phyloP scores from a whole-genome alignment of 1,140 invertebrate genomes.

The Hyposmocoma kahamanoa region DNA sequence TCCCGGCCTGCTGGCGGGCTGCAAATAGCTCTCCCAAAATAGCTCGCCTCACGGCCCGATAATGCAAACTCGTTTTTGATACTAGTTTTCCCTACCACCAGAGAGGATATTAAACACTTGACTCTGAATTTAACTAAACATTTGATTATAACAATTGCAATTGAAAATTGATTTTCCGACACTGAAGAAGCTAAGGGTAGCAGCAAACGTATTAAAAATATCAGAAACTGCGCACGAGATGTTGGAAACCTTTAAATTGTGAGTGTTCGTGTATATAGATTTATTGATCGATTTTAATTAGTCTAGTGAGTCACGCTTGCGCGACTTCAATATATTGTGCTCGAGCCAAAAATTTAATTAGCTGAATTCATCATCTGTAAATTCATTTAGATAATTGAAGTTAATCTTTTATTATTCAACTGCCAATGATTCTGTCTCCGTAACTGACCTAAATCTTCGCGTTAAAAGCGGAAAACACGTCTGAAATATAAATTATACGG shows the following conservation, averaged over 20 bases:
- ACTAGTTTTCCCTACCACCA: conserved; percentile 49
- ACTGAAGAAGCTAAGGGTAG: too few relatives aligned
- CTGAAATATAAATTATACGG: conserved; percentile 41
- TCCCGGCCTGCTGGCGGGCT: conserved; percentile 62
- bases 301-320: conserved; percentile 31
- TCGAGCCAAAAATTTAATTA: conserved; percentile 46
- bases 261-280: too few relatives aligned
- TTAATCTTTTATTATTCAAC: background rate
- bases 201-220: too few relatives aligned
- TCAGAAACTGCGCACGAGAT: too few relatives aligned
- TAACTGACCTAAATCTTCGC: background rate
- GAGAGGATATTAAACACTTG: conserved; percentile 20
- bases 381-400: conserved; percentile 11
- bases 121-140: too few relatives aligned
- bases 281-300: conserved; percentile 18
- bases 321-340: conserved; percentile 34
- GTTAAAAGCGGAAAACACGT: conserved; percentile 44
- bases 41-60: conserved; percentile 63
- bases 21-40: conserved; percentile 66
- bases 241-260: too few relatives aligned
- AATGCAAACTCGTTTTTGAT: conserved; percentile 69
- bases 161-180: too few relatives aligned
- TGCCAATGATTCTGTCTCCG: background rate
- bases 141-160: too few relatives aligned
- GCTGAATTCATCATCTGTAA: conserved; percentile 33